A percentile compares a stretch with the other conserved stretches of the same genome.
These are phyloP conservation scores for Dryas iulia DNA, from an alignment of 1,140 invertebrate species.

Conservation along the genomic window DNA sequence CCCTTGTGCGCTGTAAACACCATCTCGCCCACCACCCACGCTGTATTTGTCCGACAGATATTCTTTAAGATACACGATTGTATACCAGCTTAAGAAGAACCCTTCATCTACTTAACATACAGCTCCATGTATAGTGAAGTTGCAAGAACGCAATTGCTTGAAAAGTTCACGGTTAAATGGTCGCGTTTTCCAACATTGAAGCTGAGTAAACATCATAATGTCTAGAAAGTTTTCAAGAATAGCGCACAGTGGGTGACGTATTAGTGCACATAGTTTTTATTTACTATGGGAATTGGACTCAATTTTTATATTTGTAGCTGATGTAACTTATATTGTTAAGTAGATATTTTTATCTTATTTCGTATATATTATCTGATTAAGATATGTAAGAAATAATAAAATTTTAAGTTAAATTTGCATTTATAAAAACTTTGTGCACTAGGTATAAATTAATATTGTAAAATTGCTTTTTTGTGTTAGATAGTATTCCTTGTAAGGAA, in stretches of 20 bases:
- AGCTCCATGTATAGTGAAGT: neutral
- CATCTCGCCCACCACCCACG: conserved; percentile 41
- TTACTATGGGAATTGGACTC: neutral
- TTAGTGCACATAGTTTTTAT: conserved; percentile 19
- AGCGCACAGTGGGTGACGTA: conserved; percentile 13
- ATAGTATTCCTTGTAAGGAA: too few species aligned
- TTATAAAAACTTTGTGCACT: too few species aligned
- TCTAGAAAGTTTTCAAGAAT: conserved; percentile 63
- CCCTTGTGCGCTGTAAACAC: conserved; percentile 70
- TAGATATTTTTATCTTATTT: neutral
- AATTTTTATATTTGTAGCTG: neutral
- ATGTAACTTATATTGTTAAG: neutral
- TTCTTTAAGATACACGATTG: conserved; percentile 55
- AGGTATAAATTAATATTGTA: too few species aligned
- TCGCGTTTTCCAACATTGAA: conserved; percentile 12
- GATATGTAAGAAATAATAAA: too few species aligned
- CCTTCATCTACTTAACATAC: conserved; percentile 13
- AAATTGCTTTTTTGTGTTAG: too few species aligned
- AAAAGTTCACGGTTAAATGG: conserved; percentile 32
- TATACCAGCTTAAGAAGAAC: conserved; percentile 36
- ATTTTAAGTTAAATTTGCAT: too few species aligned
- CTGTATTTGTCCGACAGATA: conserved; percentile 62
- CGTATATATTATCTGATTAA: too few species aligned
- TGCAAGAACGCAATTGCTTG: conserved; percentile 9
- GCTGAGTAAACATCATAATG: conserved; percentile 33